Evolutionary conservation across 2,888 invertebrate species (phyloP).

Genomic region (Lapara coniferarum): DNA sequence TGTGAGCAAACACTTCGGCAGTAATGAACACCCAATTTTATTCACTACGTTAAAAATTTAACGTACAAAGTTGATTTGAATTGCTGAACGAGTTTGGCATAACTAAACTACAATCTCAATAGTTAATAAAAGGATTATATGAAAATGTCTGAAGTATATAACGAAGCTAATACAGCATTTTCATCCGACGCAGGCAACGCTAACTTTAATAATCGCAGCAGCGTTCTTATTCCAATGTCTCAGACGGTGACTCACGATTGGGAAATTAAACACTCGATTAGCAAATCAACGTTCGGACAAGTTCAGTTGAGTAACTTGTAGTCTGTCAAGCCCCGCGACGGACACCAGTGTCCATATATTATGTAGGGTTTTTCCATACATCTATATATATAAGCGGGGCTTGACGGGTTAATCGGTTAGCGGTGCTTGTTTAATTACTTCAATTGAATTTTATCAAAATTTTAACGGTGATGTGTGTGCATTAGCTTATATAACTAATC

Average conservation of each 20-base stretch:
- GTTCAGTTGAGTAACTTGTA: no score
- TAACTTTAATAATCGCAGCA: background rate
- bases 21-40: conserved; percentile 12
- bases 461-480: no score
- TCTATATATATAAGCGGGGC: no score
- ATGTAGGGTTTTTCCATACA: no score
- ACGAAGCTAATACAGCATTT: background rate
- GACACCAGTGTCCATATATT: no score
- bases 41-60: background rate
- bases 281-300: background rate
- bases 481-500: no score
- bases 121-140: background rate
- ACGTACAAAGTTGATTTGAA: background rate
- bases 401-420: no score
- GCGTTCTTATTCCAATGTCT: background rate
- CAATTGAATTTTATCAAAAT: no score
- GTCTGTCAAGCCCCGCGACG: no score
- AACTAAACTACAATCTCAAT: background rate
- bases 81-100: background rate
- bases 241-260: background rate
- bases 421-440: no score
- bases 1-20: background rate
- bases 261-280: background rate
- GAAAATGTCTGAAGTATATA: background rate
- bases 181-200: background rate